These are phyloP conservation scores for Hippasteria phrygiana DNA, from an alignment of 53 echinoderm and acorn worm species.

Conservation along the genomic window DNA sequence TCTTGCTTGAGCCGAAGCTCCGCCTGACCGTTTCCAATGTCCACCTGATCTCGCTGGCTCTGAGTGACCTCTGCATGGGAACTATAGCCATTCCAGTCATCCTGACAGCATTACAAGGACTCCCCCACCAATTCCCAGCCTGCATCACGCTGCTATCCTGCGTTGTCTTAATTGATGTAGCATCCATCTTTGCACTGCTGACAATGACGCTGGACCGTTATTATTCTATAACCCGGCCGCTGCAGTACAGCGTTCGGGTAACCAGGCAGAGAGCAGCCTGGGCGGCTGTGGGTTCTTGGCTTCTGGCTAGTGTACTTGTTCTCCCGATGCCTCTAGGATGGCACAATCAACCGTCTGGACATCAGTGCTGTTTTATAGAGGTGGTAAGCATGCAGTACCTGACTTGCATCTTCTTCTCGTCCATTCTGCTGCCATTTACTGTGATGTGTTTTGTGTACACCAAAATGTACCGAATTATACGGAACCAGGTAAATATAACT, in stretches of 20 bases:
- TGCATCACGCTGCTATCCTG: conserved; percentile 13
- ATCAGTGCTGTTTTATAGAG: conserved; percentile 27
- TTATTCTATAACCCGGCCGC: conserved; percentile 34
- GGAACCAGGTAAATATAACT: conserved; percentile 4
- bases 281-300: conserved; percentile 6
- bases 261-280: conserved; percentile 8
- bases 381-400: conserved; percentile 34
- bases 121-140: background rate
- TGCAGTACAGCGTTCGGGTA: conserved; percentile 23
- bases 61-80: conserved; percentile 52
- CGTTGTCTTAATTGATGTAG: conserved; percentile 20
- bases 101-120: conserved; percentile 30
- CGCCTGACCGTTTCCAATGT: conserved; percentile 17
- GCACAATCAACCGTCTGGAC: conserved; percentile 24
- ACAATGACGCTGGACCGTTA: conserved; percentile 53
- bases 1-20: background rate
- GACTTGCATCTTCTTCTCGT: conserved; percentile 31
- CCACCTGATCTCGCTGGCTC: conserved; percentile 39
- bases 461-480: background rate
- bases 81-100: conserved; percentile 38
- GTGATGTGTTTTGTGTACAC: conserved; percentile 46
- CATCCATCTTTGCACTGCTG: conserved; percentile 21
- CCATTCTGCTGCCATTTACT: conserved; percentile 24
- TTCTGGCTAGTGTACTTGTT: conserved; percentile 25
- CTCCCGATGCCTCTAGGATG: conserved; percentile 42